These are phyloP conservation scores for Cyprinus carpio DNA, from an alignment of 2,113 vertebrate species.

Conservation along the genomic window DNA sequence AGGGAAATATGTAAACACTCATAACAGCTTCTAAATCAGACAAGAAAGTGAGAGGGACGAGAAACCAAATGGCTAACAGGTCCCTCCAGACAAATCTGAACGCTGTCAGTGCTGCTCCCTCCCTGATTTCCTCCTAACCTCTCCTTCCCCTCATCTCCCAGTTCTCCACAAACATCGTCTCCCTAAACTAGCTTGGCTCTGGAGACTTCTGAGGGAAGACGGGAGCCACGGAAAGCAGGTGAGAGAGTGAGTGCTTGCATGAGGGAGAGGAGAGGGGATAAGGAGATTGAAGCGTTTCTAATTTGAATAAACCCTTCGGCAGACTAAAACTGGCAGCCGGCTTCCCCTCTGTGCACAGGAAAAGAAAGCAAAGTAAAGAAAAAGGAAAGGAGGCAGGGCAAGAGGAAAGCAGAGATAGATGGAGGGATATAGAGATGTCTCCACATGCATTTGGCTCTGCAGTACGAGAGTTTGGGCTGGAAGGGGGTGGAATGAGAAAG, in stretches of 20 bases:
- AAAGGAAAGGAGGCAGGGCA: conserved; percentile 55
- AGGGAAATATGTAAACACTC: conserved; percentile 14
- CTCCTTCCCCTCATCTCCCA: conserved; percentile 55
- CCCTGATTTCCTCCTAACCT: conserved; percentile 49
- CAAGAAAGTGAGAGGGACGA: not conserved
- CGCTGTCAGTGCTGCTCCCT: conserved; percentile 62
- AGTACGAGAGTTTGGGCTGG: conserved; percentile 67
- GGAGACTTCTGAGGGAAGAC: conserved; percentile 65
- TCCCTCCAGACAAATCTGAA: conserved; percentile 66
- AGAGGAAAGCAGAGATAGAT: conserved; percentile 70
- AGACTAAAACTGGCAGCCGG: conserved; percentile 82
- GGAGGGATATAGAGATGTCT: conserved; percentile 77
- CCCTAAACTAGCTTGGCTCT: conserved; percentile 71
- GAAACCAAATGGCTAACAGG: conserved; percentile 62
- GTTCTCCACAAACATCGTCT: conserved; percentile 72
- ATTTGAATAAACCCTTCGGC: conserved; percentile 84
- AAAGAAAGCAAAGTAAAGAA: conserved; percentile 66
- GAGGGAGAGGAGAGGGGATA: conserved; percentile 51
- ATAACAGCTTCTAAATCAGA: conserved; percentile 2
- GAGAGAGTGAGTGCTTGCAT: conserved; percentile 39
- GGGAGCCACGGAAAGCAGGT: conserved; percentile 60
- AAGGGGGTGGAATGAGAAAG: conserved; percentile 67
- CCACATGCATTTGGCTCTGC: conserved; percentile 68
- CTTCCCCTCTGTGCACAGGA: conserved; percentile 75
- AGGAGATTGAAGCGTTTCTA: conserved; percentile 79